phyloP scores from a whole-genome alignment of 2,888 invertebrate species.

The Scrobipalpa atriplicella region DNA sequence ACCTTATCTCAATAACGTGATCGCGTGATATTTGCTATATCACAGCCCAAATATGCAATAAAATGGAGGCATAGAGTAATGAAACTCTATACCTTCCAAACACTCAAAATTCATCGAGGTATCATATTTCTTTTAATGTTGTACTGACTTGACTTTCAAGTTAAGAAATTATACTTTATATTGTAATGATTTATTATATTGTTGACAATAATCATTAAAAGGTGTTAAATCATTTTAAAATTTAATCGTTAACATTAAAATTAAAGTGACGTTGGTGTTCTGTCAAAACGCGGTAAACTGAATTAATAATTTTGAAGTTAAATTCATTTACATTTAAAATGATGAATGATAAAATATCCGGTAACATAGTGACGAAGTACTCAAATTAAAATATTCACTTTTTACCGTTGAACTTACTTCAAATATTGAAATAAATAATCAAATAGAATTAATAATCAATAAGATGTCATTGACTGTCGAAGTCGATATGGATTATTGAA shows the following conservation, averaged over 20 bases:
- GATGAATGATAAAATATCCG: neutral
- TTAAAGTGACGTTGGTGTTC: neutral
- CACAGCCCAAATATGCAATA: conserved; percentile 6
- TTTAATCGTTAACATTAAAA: conserved; percentile 43
- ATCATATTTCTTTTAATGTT: conserved; percentile 10
- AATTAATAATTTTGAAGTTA: no score
- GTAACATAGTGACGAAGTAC: neutral
- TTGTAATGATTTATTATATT: neutral
- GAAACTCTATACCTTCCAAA: conserved; percentile 9
- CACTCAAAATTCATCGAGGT: neutral
- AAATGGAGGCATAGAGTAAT: neutral
- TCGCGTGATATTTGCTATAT: no score
- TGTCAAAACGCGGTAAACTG: neutral
- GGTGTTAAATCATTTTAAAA: conserved; percentile 51
- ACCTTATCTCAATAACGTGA: no score
- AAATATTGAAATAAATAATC: neutral
- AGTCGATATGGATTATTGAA: neutral
- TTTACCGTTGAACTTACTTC: neutral
- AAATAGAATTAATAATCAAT: no score
- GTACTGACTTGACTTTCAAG: neutral
- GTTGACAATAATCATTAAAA: conserved; percentile 29
- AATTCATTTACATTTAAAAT: no score
- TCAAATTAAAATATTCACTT: neutral
- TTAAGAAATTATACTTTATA: neutral
- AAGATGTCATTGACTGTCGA: neutral